Base-by-base conservation (phyloP, 2,888 invertebrate species). In the Eupithecia exiguata region DNA sequence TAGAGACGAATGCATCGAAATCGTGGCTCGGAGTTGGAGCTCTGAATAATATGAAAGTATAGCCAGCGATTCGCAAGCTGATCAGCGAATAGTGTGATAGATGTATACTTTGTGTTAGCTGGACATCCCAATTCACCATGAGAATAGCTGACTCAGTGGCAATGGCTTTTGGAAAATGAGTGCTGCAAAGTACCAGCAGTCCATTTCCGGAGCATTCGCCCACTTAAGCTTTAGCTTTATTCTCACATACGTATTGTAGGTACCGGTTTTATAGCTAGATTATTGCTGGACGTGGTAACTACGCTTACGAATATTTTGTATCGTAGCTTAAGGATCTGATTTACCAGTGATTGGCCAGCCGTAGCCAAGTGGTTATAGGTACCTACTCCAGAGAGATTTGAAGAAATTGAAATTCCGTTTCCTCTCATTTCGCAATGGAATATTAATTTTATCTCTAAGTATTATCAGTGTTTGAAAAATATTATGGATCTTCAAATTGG, bases 1-100 rank as follows among this genome's bases (percentile, higher is more conserved):
- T 58, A 21, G 12, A 25, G 14, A 12, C 58, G 58, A 21, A 25
- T 25, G 58, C 21, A 58, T 58, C 25, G 58, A 58, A 58, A 25
- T 25, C 58, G 14, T 12, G 12, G 5, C 12, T 58, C 58, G 14
- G 58, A 58, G 21, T 25, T 25, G 12, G 65, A 53, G 12, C 61
- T 62, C 30, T 68, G 67, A 74, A 68, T 74, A 74, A 74, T 70
- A 30, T 53, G 40, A 40, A 69, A 49, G 67, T 62, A 53, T 68
- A 43, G 16, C 67, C 25, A 62, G 68, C 70, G 49, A 68, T 61
- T 46, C 67, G 36, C 38, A 70, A 66, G 62, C 69, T 67, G 58
- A 69, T 58, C 43, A 38, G 67, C 58, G 61, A 46, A 62, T 46
- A n/a, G 46, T 66, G 61, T 74, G 73, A 74, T 62, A 74, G 63